phyloP scores from a whole-genome alignment of 2,113 vertebrate genomes.

The Planiliza haematocheilus region DNA sequence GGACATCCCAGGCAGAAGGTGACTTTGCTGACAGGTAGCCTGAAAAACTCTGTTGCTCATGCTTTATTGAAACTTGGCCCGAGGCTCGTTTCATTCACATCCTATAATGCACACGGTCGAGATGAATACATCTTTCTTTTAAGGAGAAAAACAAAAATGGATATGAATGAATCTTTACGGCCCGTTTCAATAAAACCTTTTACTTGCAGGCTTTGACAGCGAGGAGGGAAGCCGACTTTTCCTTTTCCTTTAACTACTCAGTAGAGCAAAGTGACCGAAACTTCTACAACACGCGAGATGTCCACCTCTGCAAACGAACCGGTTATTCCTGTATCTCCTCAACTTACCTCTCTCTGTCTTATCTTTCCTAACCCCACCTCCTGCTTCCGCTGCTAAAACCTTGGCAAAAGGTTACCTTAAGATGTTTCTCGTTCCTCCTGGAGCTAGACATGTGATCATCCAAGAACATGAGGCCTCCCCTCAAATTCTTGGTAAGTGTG shows the following conservation, averaged over 20 bases:
- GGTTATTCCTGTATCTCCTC: constrained; percentile 27
- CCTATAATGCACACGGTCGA: neutral
- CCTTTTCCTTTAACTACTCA: neutral
- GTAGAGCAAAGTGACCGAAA: constrained; percentile 67
- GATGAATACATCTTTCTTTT: neutral
- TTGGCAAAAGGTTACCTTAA: constrained; percentile 97
- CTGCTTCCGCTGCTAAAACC: constrained; percentile 77
- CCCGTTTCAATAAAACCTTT: constrained; percentile 49
- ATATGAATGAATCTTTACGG: constrained; percentile 50
- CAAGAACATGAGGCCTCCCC: constrained; percentile 98
- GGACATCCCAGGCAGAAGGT: constrained; percentile 79
- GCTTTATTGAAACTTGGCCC: constrained; percentile 55
- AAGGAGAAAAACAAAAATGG: no score
- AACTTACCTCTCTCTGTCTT: constrained; percentile 83
- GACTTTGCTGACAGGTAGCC: constrained; percentile 59
- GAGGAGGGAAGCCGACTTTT: constrained; percentile 33
- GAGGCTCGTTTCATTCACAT: constrained; percentile 52
- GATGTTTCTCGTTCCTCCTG: constrained; percentile 98
- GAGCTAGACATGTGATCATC: constrained; percentile 97
- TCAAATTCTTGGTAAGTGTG: constrained; percentile 98
- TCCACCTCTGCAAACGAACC: constrained; percentile 80
- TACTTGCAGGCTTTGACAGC: neutral
- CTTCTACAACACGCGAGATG: constrained; percentile 75
- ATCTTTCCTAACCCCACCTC: constrained; percentile 81
- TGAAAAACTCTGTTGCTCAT: neutral